Evolutionary conservation across 2,797 vertebrate species (phyloP), one percentile per base, ranked within the genome.

Genomic region (Apogon hyalosoma): DNA sequence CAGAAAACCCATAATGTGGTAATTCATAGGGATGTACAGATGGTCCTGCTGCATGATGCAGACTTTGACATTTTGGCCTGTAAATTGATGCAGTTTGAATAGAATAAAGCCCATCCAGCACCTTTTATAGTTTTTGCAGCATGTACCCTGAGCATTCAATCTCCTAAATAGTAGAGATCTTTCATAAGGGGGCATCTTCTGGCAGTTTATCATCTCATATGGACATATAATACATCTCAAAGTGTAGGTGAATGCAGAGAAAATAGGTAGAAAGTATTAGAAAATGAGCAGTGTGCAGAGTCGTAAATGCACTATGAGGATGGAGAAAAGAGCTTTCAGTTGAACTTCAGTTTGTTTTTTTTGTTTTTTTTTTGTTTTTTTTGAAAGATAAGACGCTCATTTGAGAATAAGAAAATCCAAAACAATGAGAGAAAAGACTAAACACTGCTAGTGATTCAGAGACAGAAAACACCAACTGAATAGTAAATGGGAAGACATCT

Each of bases 1-100:
- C 42, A 55, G 60, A 52, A 56, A 64, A 52, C 46, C 28, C 43
- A 28, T 69, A 56, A 65, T 47, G 38, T 51, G 40, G 57, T 28
- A 52, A 49, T 73, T 74, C 16, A 68, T 47, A 52, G 40, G 28
- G 14, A 46, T 49, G 61, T 47, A 40, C 59, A 71, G 47, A 69
- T 66, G 51, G 52, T 31, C 18, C 13, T 36, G 41, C 36, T 58
- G 64, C 50, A 63, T 62, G 58, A 73, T 78, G 70, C 67, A 73
- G 46, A 45, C 16, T 58, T 16, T 47, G 18, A 64, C 31, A 12
- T 38, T 70, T 63, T 61, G 58, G 19, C 57, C 53, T 61, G 42
- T 55, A 15, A 28, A 38, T 36, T 11, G 24, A 36, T 28, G 33
- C 47, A 61, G 42, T 58, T 43, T 64, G 41, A 24, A 24, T 24